These are phyloP conservation scores for Lordiphosa fenestrarum DNA, from an alignment of 2,888 invertebrate species.

Conservation along the genomic window DNA sequence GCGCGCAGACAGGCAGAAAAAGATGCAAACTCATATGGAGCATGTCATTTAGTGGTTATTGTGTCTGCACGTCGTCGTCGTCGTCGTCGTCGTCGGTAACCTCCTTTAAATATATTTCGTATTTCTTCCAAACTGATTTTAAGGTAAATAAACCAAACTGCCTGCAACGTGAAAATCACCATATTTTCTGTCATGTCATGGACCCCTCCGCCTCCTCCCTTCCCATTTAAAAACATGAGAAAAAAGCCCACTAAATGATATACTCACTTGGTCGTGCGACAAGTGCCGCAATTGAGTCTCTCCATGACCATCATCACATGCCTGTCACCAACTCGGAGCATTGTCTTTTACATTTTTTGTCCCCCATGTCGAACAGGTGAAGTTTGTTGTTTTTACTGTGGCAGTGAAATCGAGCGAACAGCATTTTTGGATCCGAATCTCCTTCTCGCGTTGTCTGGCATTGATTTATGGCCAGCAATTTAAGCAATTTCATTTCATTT, in stretches of 20 bases:
- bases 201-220: slow-evolving; percentile 28
- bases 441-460: slow-evolving; percentile 29
- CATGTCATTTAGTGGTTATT: slow-evolving; percentile 70
- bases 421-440: slow-evolving; percentile 49
- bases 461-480: slow-evolving; percentile 62
- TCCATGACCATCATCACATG: slow-evolving; percentile 17
- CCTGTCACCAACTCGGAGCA: slow-evolving; percentile 61
- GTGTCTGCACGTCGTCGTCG: slow-evolving; percentile 65
- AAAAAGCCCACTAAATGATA: slow-evolving; percentile 27
- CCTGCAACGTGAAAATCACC: slow-evolving; percentile 53
- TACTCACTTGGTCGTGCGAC: slow-evolving; percentile 54
- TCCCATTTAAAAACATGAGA: too few species aligned
- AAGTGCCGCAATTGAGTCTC: slow-evolving; percentile 72
- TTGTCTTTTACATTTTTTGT: slow-evolving; percentile 42
- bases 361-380: slow-evolving; percentile 59
- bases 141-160: slow-evolving; percentile 26
- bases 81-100: slow-evolving; percentile 45
- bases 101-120: slow-evolving; percentile 35
- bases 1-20: slow-evolving; percentile 52
- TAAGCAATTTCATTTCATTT: slow-evolving; percentile 54
- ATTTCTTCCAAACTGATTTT: not conserved
- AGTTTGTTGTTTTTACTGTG: slow-evolving; percentile 38
- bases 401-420: slow-evolving; percentile 66
- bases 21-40: slow-evolving; percentile 42
- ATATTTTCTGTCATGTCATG: slow-evolving; percentile 67